Percentiles rank a stretch among this genome's conserved stretches.
Evolutionary conservation across 2,113 vertebrate species (phyloP).

Genomic region (Marcusenius ussheri): DNA sequence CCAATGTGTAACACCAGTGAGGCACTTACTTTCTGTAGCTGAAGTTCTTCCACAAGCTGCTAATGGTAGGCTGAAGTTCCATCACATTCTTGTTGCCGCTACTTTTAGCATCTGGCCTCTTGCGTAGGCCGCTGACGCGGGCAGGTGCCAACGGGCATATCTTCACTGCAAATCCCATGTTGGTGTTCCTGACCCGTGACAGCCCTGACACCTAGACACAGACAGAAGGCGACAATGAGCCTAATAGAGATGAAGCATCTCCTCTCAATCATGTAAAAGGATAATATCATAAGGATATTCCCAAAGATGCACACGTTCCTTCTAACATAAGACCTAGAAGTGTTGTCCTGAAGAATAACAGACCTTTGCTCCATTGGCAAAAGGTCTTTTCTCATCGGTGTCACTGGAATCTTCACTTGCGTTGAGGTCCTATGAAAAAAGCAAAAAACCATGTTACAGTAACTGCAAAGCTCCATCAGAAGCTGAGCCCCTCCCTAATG

Average conservation of each 20-base stretch:
- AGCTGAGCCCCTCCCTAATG: conserved; percentile 7
- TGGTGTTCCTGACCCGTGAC: conserved; percentile 46
- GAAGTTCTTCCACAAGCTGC: conserved; percentile 81
- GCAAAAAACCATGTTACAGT: not conserved
- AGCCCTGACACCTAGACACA: conserved; percentile 70
- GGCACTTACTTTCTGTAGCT: conserved; percentile 74
- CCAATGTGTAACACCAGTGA: not conserved
- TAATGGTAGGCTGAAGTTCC: conserved; percentile 73
- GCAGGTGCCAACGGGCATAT: conserved; percentile 59
- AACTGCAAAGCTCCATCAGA: conserved; percentile 5
- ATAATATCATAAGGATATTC: too few species aligned
- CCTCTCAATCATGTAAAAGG: not conserved
- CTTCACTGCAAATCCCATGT: conserved; percentile 46
- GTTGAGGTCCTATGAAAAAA: conserved; percentile 32
- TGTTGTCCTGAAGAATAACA: not conserved
- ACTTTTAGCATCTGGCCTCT: conserved; percentile 53
- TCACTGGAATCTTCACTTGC: conserved; percentile 19
- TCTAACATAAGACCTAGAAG: not conserved
- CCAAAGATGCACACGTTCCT: not conserved
- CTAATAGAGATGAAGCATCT: not conserved
- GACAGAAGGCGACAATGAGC: not conserved
- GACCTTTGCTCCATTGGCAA: conserved; percentile 44
- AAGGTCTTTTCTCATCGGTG: conserved; percentile 14
- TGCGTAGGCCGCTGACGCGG: conserved; percentile 79
- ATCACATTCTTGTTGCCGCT: conserved; percentile 66